Conservation (phyloP, 1,140 invertebrate species). For the Drosophila insularis region DNA sequence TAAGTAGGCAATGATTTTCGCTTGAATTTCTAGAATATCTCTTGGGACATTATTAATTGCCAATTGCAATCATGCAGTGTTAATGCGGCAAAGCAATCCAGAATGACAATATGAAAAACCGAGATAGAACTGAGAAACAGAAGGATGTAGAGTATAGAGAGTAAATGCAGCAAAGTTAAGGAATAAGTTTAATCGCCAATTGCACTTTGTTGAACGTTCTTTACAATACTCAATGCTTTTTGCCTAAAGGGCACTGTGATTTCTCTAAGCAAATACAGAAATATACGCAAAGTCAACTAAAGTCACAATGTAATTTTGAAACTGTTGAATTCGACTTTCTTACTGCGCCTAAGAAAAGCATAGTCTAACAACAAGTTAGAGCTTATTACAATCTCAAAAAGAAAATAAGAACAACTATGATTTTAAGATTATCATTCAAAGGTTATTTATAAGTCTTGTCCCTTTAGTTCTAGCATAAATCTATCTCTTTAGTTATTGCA, state of each 20-base stretch:
- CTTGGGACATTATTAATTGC: slow-evolving; percentile 60
- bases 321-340: too few relatives aligned
- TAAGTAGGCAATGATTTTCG: slow-evolving; percentile 48
- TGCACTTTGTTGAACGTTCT: not conserved
- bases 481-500: too few relatives aligned
- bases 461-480: too few relatives aligned
- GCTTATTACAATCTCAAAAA: too few relatives aligned
- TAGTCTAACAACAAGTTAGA: too few relatives aligned
- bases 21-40: slow-evolving; percentile 23
- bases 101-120: slow-evolving; percentile 6
- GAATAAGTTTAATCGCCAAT: not conserved
- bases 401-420: too few relatives aligned
- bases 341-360: too few relatives aligned
- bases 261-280: slow-evolving; percentile 41
- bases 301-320: not conserved
- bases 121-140: not conserved
- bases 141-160: not conserved
- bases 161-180: not conserved
- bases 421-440: too few relatives aligned
- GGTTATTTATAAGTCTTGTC: too few relatives aligned
- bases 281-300: slow-evolving; percentile 11
- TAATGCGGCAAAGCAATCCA: not conserved
- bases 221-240: not conserved
- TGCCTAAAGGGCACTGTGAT: slow-evolving; percentile 44
- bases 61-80: slow-evolving; percentile 47